phyloP scores from a whole-genome alignment of 2,113 vertebrate genomes.

The Piprites chloris region DNA sequence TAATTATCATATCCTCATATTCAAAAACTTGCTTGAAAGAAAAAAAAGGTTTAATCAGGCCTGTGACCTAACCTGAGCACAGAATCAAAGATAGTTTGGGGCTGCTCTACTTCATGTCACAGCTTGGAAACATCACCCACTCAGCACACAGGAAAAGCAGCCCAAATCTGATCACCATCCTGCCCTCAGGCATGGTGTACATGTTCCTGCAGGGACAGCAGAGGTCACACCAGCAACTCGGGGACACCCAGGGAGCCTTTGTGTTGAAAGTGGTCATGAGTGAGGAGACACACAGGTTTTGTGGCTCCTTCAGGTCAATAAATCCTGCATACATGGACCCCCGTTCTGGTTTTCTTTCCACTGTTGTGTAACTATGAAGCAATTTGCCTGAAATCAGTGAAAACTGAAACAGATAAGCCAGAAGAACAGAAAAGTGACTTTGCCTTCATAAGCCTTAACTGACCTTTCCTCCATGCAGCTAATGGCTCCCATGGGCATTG shows the following conservation, averaged over 20 bases:
- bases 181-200: not conserved
- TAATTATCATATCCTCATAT: not conserved
- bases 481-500: not conserved
- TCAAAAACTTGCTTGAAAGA: not conserved
- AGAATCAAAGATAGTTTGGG: not conserved
- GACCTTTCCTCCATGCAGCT: not conserved
- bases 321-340: not conserved
- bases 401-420: not conserved
- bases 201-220: not conserved
- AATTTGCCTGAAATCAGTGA: not conserved
- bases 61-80: not conserved
- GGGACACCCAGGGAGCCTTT: not conserved
- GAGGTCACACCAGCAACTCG: not conserved
- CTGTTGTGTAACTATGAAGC: not conserved
- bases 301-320: not conserved
- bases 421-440: not conserved
- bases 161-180: not conserved
- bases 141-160: not conserved
- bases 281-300: not conserved
- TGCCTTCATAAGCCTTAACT: not conserved
- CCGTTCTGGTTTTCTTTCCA: not conserved
- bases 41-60: not conserved
- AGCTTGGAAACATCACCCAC: not conserved
- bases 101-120: not conserved
- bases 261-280: not conserved